Percentiles rank a stretch among this genome's conserved stretches.
Evolutionary conservation across 2,888 invertebrate species (phyloP).

Genomic region (Anthrax anthrax): DNA sequence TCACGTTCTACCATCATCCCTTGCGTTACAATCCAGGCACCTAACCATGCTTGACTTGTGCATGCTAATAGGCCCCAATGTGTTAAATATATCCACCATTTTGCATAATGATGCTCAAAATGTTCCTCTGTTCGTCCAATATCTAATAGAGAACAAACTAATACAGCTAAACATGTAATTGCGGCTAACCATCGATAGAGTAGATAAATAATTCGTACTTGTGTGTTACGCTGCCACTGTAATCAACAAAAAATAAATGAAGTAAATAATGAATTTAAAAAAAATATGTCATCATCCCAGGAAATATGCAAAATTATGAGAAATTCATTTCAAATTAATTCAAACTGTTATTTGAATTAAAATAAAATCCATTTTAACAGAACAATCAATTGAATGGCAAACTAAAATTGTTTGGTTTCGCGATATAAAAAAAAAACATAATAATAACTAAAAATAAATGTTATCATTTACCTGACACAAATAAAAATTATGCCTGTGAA

Average conservation of each 20-base stretch:
- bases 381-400: too few relatives aligned
- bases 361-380: too few relatives aligned
- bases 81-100: slow-evolving; percentile 36
- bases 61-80: slow-evolving; percentile 34
- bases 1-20: slow-evolving; percentile 37
- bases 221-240: slow-evolving; percentile 35
- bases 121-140: slow-evolving; percentile 34
- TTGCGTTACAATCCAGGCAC: slow-evolving; percentile 35
- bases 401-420: too few relatives aligned
- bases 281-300: too few relatives aligned
- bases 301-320: neutral
- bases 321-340: neutral
- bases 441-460: too few relatives aligned
- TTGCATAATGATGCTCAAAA: slow-evolving; percentile 34
- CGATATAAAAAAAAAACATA: too few relatives aligned
- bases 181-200: slow-evolving; percentile 36
- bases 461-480: slow-evolving; percentile 27
- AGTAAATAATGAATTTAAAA: too few relatives aligned
- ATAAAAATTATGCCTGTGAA: slow-evolving; percentile 34
- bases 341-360: neutral
- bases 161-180: slow-evolving; percentile 33
- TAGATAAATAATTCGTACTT: slow-evolving; percentile 34
- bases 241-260: neutral
- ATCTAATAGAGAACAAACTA: slow-evolving; percentile 33
- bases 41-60: slow-evolving; percentile 33